Conservation (phyloP, 2,113 vertebrate genomes). For the Spizaetus ornatus region DNA sequence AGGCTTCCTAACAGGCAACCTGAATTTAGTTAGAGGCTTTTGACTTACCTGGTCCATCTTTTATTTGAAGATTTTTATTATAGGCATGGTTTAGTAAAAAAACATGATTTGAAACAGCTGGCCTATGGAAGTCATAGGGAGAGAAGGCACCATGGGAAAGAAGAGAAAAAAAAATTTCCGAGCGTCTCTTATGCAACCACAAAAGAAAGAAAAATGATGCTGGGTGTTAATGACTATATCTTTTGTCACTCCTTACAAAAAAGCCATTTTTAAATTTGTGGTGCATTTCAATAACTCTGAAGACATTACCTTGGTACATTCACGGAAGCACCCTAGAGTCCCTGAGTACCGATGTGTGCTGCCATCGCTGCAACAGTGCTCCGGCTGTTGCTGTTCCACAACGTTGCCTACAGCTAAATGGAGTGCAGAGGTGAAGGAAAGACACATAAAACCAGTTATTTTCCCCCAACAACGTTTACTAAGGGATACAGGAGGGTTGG, state of each 20-base stretch:
- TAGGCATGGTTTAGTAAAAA: neutral
- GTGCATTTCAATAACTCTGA: slow-evolving; percentile 36
- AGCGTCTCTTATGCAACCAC: neutral
- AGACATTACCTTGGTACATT: slow-evolving; percentile 27
- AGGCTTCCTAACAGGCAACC: slow-evolving; percentile 10
- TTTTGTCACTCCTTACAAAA: slow-evolving; percentile 26
- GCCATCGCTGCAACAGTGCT: neutral
- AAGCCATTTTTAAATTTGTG: slow-evolving; percentile 18
- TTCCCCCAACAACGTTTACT: neutral
- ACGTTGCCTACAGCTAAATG: neutral
- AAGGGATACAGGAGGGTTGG: neutral
- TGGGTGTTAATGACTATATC: neutral
- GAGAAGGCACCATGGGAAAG: neutral
- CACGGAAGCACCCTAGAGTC: neutral
- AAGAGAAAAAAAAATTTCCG: neutral
- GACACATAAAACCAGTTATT: neutral
- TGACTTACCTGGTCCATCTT: neutral
- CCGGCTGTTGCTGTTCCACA: neutral
- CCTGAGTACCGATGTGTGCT: neutral
- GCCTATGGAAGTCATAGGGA: neutral
- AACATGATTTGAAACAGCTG: neutral
- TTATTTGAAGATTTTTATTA: slow-evolving; percentile 5
- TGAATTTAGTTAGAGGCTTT: slow-evolving; percentile 31
- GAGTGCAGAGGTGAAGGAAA: neutral
- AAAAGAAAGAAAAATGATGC: slow-evolving; percentile 27